These are phyloP conservation scores for Rhagologus leucostigma DNA, from an alignment of 2,113 vertebrate species.

Conservation along the genomic window DNA sequence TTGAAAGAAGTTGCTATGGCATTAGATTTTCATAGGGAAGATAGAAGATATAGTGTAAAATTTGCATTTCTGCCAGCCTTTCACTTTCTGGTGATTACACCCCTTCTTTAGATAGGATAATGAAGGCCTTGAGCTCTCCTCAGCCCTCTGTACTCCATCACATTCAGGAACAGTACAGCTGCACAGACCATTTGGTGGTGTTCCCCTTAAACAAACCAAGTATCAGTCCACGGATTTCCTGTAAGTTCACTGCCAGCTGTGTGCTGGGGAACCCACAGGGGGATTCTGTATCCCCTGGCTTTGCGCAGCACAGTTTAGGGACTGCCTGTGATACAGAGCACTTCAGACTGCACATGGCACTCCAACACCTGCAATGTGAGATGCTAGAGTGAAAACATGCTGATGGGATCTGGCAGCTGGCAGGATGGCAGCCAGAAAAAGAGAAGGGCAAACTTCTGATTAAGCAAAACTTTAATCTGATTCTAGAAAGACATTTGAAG, in stretches of 20 bases:
- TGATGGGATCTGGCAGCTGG: neutral
- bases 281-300: neutral
- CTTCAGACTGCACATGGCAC: neutral
- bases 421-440: neutral
- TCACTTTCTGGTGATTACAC: conserved; percentile 5
- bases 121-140: neutral
- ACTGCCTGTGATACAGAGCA: neutral
- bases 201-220: neutral
- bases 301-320: neutral
- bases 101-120: neutral
- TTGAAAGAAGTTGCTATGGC: conserved; percentile 51
- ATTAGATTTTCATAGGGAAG: conserved; percentile 58
- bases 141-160: neutral
- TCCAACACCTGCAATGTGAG: neutral
- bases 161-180: neutral
- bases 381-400: rapidly evolving
- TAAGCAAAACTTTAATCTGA: neutral
- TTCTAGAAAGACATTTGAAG: neutral
- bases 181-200: neutral
- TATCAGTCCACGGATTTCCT: neutral
- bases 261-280: neutral
- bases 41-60: conserved; percentile 40
- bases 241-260: neutral
- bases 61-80: conserved; percentile 32
- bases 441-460: neutral